A percentile compares a stretch with the other conserved stretches of the same genome.
These are phyloP conservation scores for Aulostomus chinensis DNA, from an alignment of 2,797 vertebrate genomes.

Conservation along the genomic window DNA sequence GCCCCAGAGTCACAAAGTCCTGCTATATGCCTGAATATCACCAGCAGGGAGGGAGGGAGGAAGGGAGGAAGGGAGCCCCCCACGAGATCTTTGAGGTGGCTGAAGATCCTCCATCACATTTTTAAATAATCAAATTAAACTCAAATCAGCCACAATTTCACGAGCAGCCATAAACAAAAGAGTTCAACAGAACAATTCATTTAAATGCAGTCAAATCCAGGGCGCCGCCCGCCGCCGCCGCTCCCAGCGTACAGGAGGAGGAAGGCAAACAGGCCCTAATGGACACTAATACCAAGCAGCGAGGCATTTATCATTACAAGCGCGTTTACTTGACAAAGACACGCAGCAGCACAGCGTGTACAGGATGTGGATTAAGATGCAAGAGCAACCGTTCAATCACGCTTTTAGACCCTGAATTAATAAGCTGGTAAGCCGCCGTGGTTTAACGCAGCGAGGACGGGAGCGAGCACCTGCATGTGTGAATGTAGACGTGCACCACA, in stretches of 20 bases:
- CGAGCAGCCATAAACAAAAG: slow-evolving; percentile 8
- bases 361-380: slow-evolving; percentile 28
- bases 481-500: too few species aligned
- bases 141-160: slow-evolving; percentile 35
- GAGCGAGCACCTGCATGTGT: too few species aligned
- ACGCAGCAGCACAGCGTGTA: slow-evolving; percentile 18
- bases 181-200: slow-evolving; percentile 29
- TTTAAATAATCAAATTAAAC: slow-evolving; percentile 64
- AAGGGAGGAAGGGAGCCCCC: too few species aligned
- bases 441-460: too few species aligned
- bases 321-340: slow-evolving; percentile 38
- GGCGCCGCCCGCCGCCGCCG: not conserved
- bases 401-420: slow-evolving; percentile 27
- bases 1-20: not conserved
- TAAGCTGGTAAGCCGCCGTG: too few species aligned
- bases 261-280: slow-evolving; percentile 22
- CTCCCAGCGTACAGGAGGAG: slow-evolving; percentile 23
- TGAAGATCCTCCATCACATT: slow-evolving; percentile 6
- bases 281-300: slow-evolving; percentile 33
- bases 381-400: slow-evolving; percentile 32
- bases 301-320: slow-evolving; percentile 31
- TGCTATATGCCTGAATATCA: too few species aligned
- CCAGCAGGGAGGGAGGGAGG: too few species aligned
- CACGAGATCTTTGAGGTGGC: too few species aligned
- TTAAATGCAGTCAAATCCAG: slow-evolving; percentile 44